Conservation (phyloP, 2,888 invertebrate species). For the Orgyia antiqua region DNA sequence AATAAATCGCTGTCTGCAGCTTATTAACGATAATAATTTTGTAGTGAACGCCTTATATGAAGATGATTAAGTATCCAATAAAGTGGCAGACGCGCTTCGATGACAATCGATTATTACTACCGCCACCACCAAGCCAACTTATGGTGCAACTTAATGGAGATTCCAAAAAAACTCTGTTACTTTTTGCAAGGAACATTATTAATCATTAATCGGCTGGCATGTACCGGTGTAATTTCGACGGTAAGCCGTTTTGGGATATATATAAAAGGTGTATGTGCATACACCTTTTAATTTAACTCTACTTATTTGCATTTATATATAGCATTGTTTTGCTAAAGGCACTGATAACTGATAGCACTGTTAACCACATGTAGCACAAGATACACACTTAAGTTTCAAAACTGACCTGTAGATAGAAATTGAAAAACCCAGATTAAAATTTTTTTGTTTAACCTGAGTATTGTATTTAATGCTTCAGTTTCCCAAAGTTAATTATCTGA, state of each 20-base stretch:
- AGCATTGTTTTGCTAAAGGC: too few species aligned
- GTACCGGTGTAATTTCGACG: slow-evolving; percentile 9
- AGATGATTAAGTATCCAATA: slow-evolving; percentile 58
- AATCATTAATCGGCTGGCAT: slow-evolving; percentile 18
- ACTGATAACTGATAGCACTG: too few species aligned
- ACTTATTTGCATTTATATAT: too few species aligned
- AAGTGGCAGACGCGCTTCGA: slow-evolving; percentile 39
- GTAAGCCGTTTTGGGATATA: not conserved
- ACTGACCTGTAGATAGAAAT: too few species aligned
- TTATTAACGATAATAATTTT: slow-evolving; percentile 48
- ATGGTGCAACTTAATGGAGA: slow-evolving; percentile 31
- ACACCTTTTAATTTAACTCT: too few species aligned
- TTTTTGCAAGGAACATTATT: slow-evolving; percentile 27
- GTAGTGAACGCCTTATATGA: slow-evolving; percentile 46
- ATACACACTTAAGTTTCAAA: too few species aligned
- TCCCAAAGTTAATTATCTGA: too few species aligned
- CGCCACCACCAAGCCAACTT: slow-evolving; percentile 30
- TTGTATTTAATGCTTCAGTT: too few species aligned
- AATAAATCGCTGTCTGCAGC: slow-evolving; percentile 45
- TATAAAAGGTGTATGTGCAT: too few species aligned
- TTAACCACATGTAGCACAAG: too few species aligned
- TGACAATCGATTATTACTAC: slow-evolving; percentile 42
- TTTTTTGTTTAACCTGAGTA: too few species aligned
- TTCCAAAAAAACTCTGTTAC: slow-evolving; percentile 28
- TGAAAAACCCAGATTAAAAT: too few species aligned